These are phyloP conservation scores for Drosophila paucipuncta DNA, from an alignment of 2,888 invertebrate genomes.

Conservation along the genomic window DNA sequence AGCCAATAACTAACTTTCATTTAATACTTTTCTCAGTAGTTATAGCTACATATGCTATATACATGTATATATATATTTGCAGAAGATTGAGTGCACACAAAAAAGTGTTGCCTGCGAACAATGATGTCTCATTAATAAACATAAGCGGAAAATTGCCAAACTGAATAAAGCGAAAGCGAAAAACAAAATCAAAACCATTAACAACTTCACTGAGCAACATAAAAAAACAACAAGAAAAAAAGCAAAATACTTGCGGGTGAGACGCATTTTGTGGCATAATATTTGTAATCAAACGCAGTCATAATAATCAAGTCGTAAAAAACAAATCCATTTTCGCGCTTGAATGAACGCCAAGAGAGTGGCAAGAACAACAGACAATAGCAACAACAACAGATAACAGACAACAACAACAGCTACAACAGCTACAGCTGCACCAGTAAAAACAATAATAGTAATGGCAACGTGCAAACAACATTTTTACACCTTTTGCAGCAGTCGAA, in stretches of 20 bases:
- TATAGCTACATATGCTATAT: not conserved
- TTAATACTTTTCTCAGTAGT: not conserved
- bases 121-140: conserved; percentile 75
- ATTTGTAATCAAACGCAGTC: conserved; percentile 82
- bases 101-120: conserved; percentile 41
- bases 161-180: conserved; percentile 15
- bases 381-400: not conserved
- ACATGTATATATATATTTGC: not conserved
- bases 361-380: conserved; percentile 41
- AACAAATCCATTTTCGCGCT: conserved; percentile 83
- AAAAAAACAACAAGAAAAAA: conserved; percentile 4
- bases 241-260: conserved; percentile 2
- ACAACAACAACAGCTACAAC: conserved; percentile 15
- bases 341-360: conserved; percentile 69
- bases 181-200: conserved; percentile 73
- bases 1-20: not conserved
- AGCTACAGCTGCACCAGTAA: conserved; percentile 36
- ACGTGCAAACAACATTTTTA: conserved; percentile 63
- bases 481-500: conserved; percentile 62
- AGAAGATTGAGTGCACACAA: conserved; percentile 1
- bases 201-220: conserved; percentile 60
- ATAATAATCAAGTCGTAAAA: conserved; percentile 84
- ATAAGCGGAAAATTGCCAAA: conserved; percentile 58
- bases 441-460: conserved; percentile 79
- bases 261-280: conserved; percentile 57